Conservation (phyloP, 1,140 invertebrate species). For the Zaprionus ornatus region DNA sequence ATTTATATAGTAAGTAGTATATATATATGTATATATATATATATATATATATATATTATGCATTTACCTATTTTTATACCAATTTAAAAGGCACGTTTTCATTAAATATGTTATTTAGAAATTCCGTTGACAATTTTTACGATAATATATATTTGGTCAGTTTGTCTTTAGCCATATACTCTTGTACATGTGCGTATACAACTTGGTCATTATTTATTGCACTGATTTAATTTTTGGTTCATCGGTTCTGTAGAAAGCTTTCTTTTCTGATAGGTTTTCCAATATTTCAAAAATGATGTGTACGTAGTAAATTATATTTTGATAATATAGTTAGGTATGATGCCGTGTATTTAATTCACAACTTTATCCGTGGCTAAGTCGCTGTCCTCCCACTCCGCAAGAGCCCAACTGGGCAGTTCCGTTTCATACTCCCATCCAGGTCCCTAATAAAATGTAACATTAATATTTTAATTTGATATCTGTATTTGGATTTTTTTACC, state of each 20-base stretch:
- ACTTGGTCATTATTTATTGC: slow-evolving; percentile 45
- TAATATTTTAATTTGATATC: neutral
- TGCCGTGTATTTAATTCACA: slow-evolving; percentile 16
- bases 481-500: slow-evolving; percentile 84
- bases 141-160: slow-evolving; percentile 36
- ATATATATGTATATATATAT: slow-evolving; percentile 3
- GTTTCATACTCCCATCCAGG: slow-evolving; percentile 96
- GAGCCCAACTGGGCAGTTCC: slow-evolving; percentile 94
- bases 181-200: slow-evolving; percentile 10
- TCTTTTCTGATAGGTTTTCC: slow-evolving; percentile 15
- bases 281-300: slow-evolving; percentile 16
- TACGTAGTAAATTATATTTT: slow-evolving; percentile 10
- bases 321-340: slow-evolving; percentile 1
- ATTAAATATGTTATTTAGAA: slow-evolving; percentile 49
- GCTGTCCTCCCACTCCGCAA: slow-evolving; percentile 89
- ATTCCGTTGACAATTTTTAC: slow-evolving; percentile 24
- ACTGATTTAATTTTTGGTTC: slow-evolving; percentile 30
- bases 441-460: slow-evolving; percentile 85
- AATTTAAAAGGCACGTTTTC: slow-evolving; percentile 49
- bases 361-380: slow-evolving; percentile 27
- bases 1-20: neutral
- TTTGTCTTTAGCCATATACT: slow-evolving; percentile 26
- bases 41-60: slow-evolving; percentile 2
- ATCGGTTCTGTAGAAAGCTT: slow-evolving; percentile 13
- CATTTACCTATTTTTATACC: slow-evolving; percentile 32